Evolutionary conservation across 2,888 invertebrate species (phyloP).

Genomic region (Meteorus colon): DNA sequence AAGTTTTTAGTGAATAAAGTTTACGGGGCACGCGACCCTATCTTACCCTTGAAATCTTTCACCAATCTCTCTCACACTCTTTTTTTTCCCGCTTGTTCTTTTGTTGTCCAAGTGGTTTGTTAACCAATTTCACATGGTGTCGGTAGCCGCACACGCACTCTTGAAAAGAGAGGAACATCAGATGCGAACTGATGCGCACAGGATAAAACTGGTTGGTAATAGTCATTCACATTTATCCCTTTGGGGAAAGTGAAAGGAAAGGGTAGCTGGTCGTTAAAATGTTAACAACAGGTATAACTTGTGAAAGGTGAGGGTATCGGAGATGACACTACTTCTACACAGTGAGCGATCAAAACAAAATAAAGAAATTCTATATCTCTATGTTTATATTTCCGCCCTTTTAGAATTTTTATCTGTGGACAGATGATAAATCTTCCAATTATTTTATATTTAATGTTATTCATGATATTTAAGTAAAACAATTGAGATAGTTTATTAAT

Average conservation of each 20-base stretch:
- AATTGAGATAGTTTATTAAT: too few relatives aligned
- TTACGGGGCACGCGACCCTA: slow-evolving; percentile 36
- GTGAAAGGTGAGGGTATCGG: background rate
- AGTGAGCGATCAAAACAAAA: background rate
- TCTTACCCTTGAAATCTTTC: slow-evolving; percentile 39
- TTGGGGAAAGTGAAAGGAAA: slow-evolving; percentile 2
- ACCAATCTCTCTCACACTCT: background rate
- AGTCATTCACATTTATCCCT: slow-evolving; percentile 4
- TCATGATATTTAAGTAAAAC: too few relatives aligned
- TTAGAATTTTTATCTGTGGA: background rate
- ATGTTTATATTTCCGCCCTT: background rate
- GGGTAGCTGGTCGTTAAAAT: background rate
- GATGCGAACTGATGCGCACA: background rate
- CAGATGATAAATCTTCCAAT: background rate
- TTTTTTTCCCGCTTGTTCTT: slow-evolving; percentile 3
- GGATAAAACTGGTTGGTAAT: background rate
- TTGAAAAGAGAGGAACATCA: background rate
- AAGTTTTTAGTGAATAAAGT: slow-evolving; percentile 25
- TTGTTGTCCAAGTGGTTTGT: slow-evolving; percentile 32
- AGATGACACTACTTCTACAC: background rate
- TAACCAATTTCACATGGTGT: slow-evolving; percentile 29
- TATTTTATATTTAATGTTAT: background rate
- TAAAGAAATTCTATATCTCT: background rate
- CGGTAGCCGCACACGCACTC: slow-evolving; percentile 12
- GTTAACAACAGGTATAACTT: background rate